Evolutionary conservation across 1,140 invertebrate genomes (phyloP).

Genomic region (Orius insidiosus): DNA sequence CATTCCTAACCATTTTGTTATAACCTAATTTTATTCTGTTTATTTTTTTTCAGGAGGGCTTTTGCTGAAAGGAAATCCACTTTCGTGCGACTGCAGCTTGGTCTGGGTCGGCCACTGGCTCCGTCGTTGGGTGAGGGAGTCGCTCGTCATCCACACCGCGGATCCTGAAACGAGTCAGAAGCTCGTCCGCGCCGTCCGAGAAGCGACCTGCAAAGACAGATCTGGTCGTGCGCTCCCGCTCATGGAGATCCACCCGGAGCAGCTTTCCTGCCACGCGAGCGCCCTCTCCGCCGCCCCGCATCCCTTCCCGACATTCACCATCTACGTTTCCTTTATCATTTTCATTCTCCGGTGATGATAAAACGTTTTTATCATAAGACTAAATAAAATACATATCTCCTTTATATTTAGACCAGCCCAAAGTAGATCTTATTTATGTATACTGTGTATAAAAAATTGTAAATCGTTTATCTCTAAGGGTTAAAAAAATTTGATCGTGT

Average conservation of each 20-base stretch:
- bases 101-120: conserved; percentile 80
- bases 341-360: conserved; percentile 1
- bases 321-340: not conserved
- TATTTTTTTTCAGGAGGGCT: conserved; percentile 48
- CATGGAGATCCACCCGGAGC: conserved; percentile 51
- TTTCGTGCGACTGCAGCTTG: conserved; percentile 70
- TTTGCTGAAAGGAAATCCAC: conserved; percentile 62
- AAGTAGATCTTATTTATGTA: no score
- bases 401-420: no score
- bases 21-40: not conserved
- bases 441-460: no score
- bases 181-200: conserved; percentile 29
- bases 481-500: not conserved
- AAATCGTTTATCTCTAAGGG: no score
- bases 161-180: conserved; percentile 33
- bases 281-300: conserved; percentile 29
- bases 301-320: not conserved
- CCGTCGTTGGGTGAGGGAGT: conserved; percentile 63
- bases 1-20: no score
- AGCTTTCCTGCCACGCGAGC: conserved; percentile 54
- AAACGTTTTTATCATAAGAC: not conserved
- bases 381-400: not conserved
- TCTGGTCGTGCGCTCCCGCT: conserved; percentile 42
- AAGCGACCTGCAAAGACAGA: conserved; percentile 45
- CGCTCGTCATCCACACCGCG: conserved; percentile 47